Conservation (phyloP, 2,797 vertebrate species). For the Sebastes itinus region DNA sequence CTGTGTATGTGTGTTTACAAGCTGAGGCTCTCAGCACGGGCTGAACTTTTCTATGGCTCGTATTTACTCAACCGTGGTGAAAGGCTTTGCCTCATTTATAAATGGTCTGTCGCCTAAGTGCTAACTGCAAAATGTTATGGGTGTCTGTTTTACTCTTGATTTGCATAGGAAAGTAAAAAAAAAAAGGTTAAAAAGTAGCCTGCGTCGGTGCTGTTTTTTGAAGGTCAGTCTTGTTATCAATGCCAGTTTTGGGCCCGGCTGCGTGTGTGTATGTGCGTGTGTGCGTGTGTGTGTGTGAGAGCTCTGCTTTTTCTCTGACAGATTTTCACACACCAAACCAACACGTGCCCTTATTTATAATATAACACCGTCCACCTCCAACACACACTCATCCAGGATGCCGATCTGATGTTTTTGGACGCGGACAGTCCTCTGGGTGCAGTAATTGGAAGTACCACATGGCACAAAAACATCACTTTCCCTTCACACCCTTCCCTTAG, state of each 20-base stretch:
- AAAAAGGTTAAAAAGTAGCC: conserved; percentile 36
- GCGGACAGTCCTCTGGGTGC: conserved; percentile 56
- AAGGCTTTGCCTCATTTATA: conserved; percentile 57
- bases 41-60: conserved; percentile 59
- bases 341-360: conserved; percentile 28
- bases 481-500: conserved; percentile 61
- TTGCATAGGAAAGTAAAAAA: conserved; percentile 20
- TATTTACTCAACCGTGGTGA: conserved; percentile 55
- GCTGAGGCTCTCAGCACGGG: conserved; percentile 19
- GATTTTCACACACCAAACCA: conserved; percentile 2
- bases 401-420: conserved; percentile 61
- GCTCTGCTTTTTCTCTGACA: conserved; percentile 18
- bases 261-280: not conserved
- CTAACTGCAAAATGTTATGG: conserved; percentile 44
- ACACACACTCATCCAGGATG: conserved; percentile 64
- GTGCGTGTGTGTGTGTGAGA: not conserved
- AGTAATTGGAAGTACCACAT: conserved; percentile 56
- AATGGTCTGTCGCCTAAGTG: conserved; percentile 46
- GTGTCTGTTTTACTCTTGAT: conserved; percentile 44
- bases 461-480: conserved; percentile 59
- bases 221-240: conserved; percentile 64
- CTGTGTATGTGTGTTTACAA: conserved; percentile 25
- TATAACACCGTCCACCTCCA: conserved; percentile 13
- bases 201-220: conserved; percentile 35
- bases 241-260: conserved; percentile 18